These are phyloP conservation scores for Patella depressa DNA, from an alignment of 2,888 invertebrate species.

Conservation along the genomic window DNA sequence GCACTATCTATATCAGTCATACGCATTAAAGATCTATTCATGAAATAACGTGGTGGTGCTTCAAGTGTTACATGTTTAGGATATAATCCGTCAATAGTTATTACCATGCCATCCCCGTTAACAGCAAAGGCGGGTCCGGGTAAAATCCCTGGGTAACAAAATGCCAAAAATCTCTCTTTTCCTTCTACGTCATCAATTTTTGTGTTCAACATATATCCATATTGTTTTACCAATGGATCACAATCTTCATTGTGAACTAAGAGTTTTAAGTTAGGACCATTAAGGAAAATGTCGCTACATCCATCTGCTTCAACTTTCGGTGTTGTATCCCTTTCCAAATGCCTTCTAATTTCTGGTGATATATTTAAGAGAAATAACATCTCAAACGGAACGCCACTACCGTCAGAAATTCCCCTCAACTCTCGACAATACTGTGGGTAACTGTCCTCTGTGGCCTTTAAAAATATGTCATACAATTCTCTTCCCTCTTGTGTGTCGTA, in stretches of 20 bases:
- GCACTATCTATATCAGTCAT: constrained; percentile 10
- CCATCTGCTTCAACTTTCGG: constrained; percentile 15
- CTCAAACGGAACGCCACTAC: constrained; percentile 26
- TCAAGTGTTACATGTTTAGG: background rate
- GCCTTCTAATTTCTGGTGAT: constrained; percentile 15
- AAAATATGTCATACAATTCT: constrained; percentile 15
- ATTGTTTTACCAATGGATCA: constrained; percentile 12
- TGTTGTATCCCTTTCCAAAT: background rate
- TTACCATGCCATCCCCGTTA: constrained; percentile 13
- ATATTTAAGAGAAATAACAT: constrained; percentile 23
- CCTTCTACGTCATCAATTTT: constrained; percentile 21
- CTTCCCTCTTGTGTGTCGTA: constrained; percentile 25
- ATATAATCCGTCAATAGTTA: constrained; percentile 3
- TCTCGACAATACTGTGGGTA: constrained; percentile 30
- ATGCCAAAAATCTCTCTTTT: constrained; percentile 14
- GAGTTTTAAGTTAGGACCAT: constrained; percentile 24
- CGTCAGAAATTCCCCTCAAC: constrained; percentile 21
- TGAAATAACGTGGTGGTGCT: constrained; percentile 8
- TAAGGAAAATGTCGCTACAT: constrained; percentile 23
- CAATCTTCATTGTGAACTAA: constrained; percentile 29
- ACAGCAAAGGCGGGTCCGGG: constrained; percentile 12
- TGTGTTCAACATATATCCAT: constrained; percentile 17
- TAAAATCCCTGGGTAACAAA: constrained; percentile 20
- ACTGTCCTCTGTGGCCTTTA: constrained; percentile 1
- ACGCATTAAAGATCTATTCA: constrained; percentile 17